Evolutionary conservation across 1,140 invertebrate species (phyloP), one percentile per base, ranked within the genome.

Genomic region (Plodia interpunctella): DNA sequence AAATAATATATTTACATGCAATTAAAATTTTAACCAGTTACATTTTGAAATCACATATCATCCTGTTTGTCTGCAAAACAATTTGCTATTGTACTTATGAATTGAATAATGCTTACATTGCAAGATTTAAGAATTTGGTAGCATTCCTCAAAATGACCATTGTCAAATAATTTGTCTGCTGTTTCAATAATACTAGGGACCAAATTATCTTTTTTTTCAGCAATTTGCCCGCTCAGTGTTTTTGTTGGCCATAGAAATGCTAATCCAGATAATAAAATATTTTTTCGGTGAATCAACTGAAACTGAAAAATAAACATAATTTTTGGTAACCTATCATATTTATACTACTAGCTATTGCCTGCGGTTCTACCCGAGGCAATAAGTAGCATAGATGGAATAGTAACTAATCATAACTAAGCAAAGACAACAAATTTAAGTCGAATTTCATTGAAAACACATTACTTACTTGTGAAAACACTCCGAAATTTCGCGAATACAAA

Each of bases 161-260:
- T 85, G 61, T 90, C 89, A 80, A 87, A 91, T 51, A 90, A 71
- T 32, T 77, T 70, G 68, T 91, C 90, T 20, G 88, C 80, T 62
- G 77, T 76, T 60, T 87, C 79, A 20, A 90, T 19, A 78, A 55
- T 30, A 66, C 59, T 21, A 55, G 49, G 38, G 53, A 30, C 57
- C 8, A 55, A 9, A 5, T 52, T 60, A 19, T 44, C 28, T 21
- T 18, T 66, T 59, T 53, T 60, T 61, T 66, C 57, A 63, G 68
- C 20, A 30, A 54, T 5, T 25, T 60, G 59, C 61, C 70, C 68
- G 17, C 58, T 70, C 57, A 63, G 49, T 67, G 68, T 74, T 64
- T 80, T 84, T 44, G 76, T 60, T 32, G 86, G 76, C 86, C 88
- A 90, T 56, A 80, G 56, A 57, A 84, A 74, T 13, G 68, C 74